Conservation (phyloP, 2,113 vertebrate genomes). For the Crocuta crocuta region DNA sequence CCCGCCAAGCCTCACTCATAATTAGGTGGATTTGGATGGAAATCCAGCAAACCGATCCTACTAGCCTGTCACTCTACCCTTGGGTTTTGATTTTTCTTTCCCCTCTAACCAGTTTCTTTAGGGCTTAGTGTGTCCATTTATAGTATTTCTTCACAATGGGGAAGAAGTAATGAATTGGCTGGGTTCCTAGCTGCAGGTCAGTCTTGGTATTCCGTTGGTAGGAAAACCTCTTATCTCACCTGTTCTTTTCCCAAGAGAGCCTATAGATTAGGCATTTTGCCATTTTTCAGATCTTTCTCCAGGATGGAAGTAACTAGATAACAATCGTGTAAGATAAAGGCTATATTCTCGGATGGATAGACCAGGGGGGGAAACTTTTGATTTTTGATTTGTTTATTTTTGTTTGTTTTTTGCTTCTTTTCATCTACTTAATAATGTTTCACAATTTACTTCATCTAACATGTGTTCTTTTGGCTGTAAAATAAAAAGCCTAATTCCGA, state of each 20-base stretch:
- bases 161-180: slow-evolving; percentile 47
- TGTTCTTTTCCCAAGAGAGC: slow-evolving; percentile 21
- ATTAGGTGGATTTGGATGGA: slow-evolving; percentile 31
- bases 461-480: background rate
- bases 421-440: background rate
- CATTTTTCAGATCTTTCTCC: slow-evolving; percentile 60
- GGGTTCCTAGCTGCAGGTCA: slow-evolving; percentile 54
- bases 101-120: background rate
- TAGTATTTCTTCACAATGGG: slow-evolving; percentile 55
- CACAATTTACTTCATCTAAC: background rate
- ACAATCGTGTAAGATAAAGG: slow-evolving; percentile 46
- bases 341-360: background rate
- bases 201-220: slow-evolving; percentile 55
- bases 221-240: slow-evolving; percentile 54
- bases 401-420: background rate
- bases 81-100: background rate
- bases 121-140: slow-evolving; percentile 25
- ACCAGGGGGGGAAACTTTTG: slow-evolving; percentile 21
- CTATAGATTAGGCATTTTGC: slow-evolving; percentile 33
- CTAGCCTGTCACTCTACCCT: background rate
- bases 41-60: background rate
- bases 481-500: background rate
- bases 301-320: slow-evolving; percentile 53
- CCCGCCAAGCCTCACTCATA: background rate
- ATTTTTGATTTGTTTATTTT: background rate